Conservation (phyloP, 2,113 vertebrate genomes). For the Fulmarus glacialis region DNA sequence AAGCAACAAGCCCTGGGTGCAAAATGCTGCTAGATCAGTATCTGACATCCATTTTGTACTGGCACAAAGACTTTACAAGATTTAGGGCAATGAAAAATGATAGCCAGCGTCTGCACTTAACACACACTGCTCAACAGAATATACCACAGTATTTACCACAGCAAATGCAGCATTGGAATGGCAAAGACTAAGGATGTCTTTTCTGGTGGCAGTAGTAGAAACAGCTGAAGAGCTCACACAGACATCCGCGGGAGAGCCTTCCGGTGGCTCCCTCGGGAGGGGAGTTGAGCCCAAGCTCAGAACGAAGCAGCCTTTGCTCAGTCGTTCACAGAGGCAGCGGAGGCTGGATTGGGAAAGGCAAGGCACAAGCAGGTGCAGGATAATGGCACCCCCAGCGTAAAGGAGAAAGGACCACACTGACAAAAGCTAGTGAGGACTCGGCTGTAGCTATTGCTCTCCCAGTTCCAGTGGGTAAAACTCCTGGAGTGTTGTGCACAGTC, state of each 20-base stretch:
- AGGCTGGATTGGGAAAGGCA: not conserved
- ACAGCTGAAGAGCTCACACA: not conserved
- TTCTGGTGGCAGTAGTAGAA: not conserved
- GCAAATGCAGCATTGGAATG: not conserved
- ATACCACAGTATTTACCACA: not conserved
- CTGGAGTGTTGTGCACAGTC: not conserved
- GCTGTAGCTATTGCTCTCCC: no score
- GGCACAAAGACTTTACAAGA: not conserved
- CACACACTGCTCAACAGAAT: not conserved
- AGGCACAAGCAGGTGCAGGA: not conserved
- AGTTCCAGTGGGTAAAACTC: not conserved
- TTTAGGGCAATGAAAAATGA: not conserved
- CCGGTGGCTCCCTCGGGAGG: accelerated
- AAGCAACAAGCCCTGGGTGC: not conserved
- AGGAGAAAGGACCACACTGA: not conserved
- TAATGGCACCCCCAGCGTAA: accelerated
- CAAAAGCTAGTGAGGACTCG: no score
- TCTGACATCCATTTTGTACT: not conserved
- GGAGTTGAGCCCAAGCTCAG: accelerated
- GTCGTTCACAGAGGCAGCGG: accelerated
- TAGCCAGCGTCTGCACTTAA: not conserved
- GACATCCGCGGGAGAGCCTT: accelerated
- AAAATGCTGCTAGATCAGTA: not conserved
- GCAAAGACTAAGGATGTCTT: not conserved
- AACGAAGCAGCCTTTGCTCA: not conserved